These are phyloP conservation scores for Papilio dardanus DNA, from an alignment of 1,140 invertebrate species.

Conservation along the genomic window DNA sequence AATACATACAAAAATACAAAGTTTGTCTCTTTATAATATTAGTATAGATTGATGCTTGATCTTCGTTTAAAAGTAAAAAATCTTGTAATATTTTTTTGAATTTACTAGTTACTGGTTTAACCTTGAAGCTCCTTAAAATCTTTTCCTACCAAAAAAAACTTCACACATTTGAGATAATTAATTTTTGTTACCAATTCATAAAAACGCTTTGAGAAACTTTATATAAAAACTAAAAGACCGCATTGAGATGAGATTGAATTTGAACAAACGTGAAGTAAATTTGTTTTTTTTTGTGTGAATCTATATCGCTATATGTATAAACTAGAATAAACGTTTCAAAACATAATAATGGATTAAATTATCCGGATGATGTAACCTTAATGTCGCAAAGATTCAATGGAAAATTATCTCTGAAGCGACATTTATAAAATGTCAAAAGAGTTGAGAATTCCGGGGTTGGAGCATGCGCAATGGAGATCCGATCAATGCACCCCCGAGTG, in stretches of 20 bases:
- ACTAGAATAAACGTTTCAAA: too few species aligned
- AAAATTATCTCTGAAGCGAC: slow-evolving; percentile 47
- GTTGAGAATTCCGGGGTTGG: slow-evolving; percentile 57
- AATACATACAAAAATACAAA: too few species aligned
- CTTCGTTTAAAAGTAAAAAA: too few species aligned
- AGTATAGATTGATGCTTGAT: too few species aligned
- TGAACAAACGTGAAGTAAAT: slow-evolving; percentile 12
- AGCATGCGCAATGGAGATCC: slow-evolving; percentile 71
- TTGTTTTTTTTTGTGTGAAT: background rate
- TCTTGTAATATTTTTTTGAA: background rate
- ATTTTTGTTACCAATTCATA: background rate
- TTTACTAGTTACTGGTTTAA: background rate
- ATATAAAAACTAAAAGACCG: background rate
- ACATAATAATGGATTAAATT: background rate
- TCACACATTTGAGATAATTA: background rate
- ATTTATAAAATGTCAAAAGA: slow-evolving; percentile 71
- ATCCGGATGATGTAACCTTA: slow-evolving; percentile 39
- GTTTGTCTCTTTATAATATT: too few species aligned
- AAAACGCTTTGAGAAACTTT: background rate
- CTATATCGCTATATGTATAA: too few species aligned
- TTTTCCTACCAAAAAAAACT: background rate
- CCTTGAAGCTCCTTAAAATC: background rate
- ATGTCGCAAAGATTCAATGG: slow-evolving; percentile 44
- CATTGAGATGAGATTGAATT: background rate
- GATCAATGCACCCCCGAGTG: slow-evolving; percentile 77